Percentiles rank a stretch among this genome's conserved stretches.
Conservation (phyloP, 2,113 vertebrate genomes). For the Pipa parva region DNA sequence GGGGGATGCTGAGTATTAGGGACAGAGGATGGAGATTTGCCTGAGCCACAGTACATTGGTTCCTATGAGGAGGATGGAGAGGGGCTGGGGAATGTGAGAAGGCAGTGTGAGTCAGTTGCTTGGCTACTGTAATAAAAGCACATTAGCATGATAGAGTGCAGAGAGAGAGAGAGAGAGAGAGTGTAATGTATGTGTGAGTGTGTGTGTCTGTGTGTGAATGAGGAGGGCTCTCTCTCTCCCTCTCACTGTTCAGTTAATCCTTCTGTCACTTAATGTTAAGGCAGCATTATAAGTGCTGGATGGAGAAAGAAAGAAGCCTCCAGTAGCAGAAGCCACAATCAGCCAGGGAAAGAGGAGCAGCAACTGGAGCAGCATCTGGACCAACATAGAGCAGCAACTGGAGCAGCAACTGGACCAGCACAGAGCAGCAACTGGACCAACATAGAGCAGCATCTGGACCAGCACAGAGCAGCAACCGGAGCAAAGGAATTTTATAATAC, state of each 20-base stretch:
- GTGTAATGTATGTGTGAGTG: slow-evolving; percentile 17
- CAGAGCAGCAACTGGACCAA: slow-evolving; percentile 1
- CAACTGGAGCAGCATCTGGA: not conserved
- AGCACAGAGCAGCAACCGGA: not conserved
- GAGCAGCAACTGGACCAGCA: not conserved
- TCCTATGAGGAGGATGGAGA: slow-evolving; percentile 36
- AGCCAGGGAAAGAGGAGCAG: not conserved
- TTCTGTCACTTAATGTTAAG: slow-evolving; percentile 67
- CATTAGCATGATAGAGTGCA: slow-evolving; percentile 41
- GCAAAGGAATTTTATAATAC: not conserved
- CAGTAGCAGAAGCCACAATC: slow-evolving; percentile 48
- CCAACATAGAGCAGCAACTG: not conserved
- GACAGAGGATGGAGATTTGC: slow-evolving; percentile 22
- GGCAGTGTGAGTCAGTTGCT: slow-evolving; percentile 29
- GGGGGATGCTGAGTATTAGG: slow-evolving; percentile 9
- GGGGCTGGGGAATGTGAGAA: slow-evolving; percentile 36
- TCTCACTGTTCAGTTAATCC: slow-evolving; percentile 66
- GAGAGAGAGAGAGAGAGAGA: slow-evolving; percentile 10
- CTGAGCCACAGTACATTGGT: slow-evolving; percentile 26
- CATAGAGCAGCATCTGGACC: not conserved
- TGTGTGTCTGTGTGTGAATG: slow-evolving; percentile 47
- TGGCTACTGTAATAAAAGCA: slow-evolving; percentile 42
- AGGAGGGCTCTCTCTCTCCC: slow-evolving; percentile 61
- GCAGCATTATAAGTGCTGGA: slow-evolving; percentile 66
- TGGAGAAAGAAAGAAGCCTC: slow-evolving; percentile 55